A percentile compares a stretch with the other conserved stretches of the same genome.
Conservation (phyloP, 2,888 invertebrate species). For the Yponomeuta sedellus region DNA sequence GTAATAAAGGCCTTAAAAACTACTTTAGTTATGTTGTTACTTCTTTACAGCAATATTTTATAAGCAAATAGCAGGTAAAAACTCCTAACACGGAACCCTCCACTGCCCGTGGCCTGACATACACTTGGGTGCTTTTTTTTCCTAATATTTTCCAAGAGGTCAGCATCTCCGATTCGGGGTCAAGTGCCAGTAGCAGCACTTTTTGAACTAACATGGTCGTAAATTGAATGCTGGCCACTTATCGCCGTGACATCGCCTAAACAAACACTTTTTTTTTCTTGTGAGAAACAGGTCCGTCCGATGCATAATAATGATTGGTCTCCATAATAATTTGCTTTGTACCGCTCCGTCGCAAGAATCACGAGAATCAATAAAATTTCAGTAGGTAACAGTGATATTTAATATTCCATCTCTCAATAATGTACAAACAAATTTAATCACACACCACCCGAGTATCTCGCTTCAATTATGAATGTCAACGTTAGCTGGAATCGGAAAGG, state of each 20-base stretch:
- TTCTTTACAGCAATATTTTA: too few species aligned
- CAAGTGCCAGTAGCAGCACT: constrained; percentile 23
- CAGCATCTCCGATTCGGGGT: constrained; percentile 23
- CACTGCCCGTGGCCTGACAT: too few species aligned
- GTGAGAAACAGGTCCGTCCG: constrained; percentile 23
- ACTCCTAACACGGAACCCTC: too few species aligned
- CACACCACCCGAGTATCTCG: neutral
- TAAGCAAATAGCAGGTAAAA: too few species aligned
- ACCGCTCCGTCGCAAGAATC: neutral
- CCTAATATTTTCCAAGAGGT: constrained; percentile 10
- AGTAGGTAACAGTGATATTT: neutral
- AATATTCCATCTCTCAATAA: neutral
- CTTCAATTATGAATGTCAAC: neutral
- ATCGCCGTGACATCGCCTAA: constrained; percentile 31
- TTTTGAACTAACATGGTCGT: constrained; percentile 18
- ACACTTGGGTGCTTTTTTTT: neutral
- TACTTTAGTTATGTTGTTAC: too few species aligned
- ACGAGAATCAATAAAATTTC: neutral
- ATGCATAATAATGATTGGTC: neutral
- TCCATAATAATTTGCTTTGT: neutral
- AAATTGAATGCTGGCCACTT: constrained; percentile 29
- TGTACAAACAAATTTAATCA: neutral
- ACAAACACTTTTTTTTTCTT: constrained; percentile 44
- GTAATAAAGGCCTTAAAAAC: too few species aligned
- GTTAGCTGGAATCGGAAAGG: neutral